These are phyloP conservation scores for Suillia variegata DNA, from an alignment of 2,888 invertebrate genomes.

Conservation along the genomic window DNA sequence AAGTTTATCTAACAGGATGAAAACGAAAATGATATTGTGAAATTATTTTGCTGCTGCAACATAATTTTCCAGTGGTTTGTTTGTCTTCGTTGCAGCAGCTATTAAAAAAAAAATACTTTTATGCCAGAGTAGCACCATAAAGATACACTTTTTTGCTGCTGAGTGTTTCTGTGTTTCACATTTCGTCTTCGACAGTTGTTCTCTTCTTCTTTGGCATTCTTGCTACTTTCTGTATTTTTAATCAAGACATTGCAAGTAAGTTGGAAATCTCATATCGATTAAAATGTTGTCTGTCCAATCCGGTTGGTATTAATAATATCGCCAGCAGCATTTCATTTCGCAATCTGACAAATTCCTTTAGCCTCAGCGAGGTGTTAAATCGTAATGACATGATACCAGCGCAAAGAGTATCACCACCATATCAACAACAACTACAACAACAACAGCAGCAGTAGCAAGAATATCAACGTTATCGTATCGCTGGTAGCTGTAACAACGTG, in stretches of 20 bases:
- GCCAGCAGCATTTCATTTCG: slow-evolving; percentile 16
- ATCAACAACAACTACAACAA: too few species aligned
- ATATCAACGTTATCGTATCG: neutral
- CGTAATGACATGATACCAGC: slow-evolving; percentile 31
- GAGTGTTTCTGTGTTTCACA: too few species aligned
- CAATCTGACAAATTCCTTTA: slow-evolving; percentile 31
- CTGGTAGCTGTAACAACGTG: too few species aligned
- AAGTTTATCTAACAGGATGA: slow-evolving; percentile 16
- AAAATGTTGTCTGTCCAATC: slow-evolving; percentile 6
- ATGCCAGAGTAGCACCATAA: too few species aligned
- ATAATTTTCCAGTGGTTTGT: neutral
- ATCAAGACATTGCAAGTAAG: slow-evolving; percentile 6
- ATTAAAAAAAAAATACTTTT: too few species aligned
- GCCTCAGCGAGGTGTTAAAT: slow-evolving; percentile 33
- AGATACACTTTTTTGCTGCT: neutral
- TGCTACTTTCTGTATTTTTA: slow-evolving; percentile 1
- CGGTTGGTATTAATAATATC: slow-evolving; percentile 14
- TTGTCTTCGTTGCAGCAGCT: too few species aligned
- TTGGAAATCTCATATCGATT: slow-evolving; percentile 14
- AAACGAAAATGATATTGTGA: slow-evolving; percentile 20
- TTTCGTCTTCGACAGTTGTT: too few species aligned
- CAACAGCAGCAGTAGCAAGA: too few species aligned
- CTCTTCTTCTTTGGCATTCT: too few species aligned
- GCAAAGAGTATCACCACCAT: too few species aligned
- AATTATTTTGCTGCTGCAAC: neutral